Base-by-base conservation (phyloP, 2,797 vertebrate genomes). In the Zenarchopterus dispar region DNA sequence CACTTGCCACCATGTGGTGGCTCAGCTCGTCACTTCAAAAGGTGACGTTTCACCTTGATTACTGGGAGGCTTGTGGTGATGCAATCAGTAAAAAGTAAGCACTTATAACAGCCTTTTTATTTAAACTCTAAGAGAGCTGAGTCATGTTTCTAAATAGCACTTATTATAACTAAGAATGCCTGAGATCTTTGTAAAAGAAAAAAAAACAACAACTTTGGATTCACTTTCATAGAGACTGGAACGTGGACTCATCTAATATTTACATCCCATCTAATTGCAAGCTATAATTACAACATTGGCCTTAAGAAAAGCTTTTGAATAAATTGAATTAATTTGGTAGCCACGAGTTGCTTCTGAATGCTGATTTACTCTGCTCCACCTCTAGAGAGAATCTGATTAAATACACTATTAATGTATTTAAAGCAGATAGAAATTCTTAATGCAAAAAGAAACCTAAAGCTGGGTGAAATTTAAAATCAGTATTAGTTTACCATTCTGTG, bases 241-340 rank as follows among this genome's bases (percentile, higher is more conserved):
- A 55, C 55, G 51, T 51, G 70, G 81, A 73, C 74, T 67, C 57
- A 88, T 91, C 76, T 81, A 88, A 88, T 88, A 87, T 88, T 89
- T 80, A 89, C 87, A 82, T 60, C 61, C 58, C 55, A 71, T 78
- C 72, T 91, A 90, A 91, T 91, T 91, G 84, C 80, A 82, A 81
- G 83, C 71, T 76, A 84, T 89, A 87, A 89, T 91, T 89, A 89
- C 77, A 89, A 85, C 85, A 72, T 81, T 82, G 80, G 82, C 79
- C 80, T 85, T 84, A 88, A 90, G 83, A 90, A 85, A 89, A 77
- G 64, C 70, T 88, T 77, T 77, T 70, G 84, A 91, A 90, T 91
- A 85, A 85, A 88, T 81, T 84, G 64, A 89, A 90, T 88, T 84
- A 82, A 90, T 88, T 79, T 84, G 82, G 80, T 82, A 84, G 78